Percentiles rank a stretch among this genome's conserved stretches.
phyloP scores from a whole-genome alignment of 1,140 invertebrate species.

The Euwallacea fornicatus region DNA sequence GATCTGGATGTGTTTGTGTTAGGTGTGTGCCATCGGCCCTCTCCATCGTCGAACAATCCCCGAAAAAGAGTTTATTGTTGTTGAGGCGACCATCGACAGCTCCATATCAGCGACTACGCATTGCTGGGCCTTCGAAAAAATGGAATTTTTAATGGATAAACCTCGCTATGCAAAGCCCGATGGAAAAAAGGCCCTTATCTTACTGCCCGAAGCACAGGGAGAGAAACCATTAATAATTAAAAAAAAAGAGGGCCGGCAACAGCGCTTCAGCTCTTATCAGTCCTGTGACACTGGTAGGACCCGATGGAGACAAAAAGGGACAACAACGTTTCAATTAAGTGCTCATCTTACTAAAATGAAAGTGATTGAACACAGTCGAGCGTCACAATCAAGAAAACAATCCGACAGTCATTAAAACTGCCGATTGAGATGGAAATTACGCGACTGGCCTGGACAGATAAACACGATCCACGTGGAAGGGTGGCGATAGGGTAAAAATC shows the following conservation, averaged over 20 bases:
- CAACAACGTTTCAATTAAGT: conserved; percentile 51
- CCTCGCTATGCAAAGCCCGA: neutral
- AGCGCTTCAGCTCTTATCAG: conserved; percentile 17
- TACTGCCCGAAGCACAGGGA: no score
- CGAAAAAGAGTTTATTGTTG: conserved; percentile 2
- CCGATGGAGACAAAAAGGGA: conserved; percentile 41
- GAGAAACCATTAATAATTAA: no score
- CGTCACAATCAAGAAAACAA: conserved; percentile 54
- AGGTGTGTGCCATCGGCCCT: neutral
- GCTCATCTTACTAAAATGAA: conserved; percentile 49
- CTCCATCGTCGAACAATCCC: neutral
- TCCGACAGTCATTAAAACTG: conserved; percentile 52
- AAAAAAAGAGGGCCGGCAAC: no score
- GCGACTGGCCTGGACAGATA: conserved; percentile 51
- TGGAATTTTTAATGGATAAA: conserved; percentile 15
- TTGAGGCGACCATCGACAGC: neutral
- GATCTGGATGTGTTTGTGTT: neutral
- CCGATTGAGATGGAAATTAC: conserved; percentile 55
- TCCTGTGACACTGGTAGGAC: conserved; percentile 36
- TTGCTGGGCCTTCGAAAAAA: conserved; percentile 17
- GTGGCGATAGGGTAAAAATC: conserved; percentile 26
- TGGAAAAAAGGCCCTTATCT: neutral
- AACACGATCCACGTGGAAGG: conserved; percentile 39
- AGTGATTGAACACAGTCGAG: conserved; percentile 50
- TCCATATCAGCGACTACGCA: conserved; percentile 20